Evolutionary conservation across 1,140 invertebrate genomes (phyloP).

Genomic region (Drosophila ambigua): DNA sequence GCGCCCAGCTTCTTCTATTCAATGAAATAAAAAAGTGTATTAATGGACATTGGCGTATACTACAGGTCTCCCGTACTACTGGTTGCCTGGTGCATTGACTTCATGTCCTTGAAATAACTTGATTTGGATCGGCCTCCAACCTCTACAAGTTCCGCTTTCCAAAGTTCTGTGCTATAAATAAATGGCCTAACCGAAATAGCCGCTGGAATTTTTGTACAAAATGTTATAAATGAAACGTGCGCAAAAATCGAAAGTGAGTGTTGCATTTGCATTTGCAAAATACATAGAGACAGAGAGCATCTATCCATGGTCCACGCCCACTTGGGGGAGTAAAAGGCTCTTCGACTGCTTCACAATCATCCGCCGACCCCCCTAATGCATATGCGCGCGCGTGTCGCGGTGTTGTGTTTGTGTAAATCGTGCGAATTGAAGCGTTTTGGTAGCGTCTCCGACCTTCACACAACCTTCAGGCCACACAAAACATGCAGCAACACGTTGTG

Average conservation of each 20-base stretch:
- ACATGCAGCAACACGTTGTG: constrained; percentile 68
- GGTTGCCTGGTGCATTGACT: too few species aligned
- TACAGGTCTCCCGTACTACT: too few species aligned
- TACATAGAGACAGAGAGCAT: neutral
- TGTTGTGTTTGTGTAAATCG: constrained; percentile 18
- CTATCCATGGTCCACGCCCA: constrained; percentile 20
- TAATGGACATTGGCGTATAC: too few species aligned
- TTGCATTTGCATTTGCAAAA: neutral
- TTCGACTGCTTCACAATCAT: too few species aligned
- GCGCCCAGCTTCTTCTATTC: constrained; percentile 1
- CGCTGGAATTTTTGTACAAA: constrained; percentile 8
- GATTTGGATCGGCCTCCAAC: too few species aligned
- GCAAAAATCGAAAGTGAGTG: constrained; percentile 64
- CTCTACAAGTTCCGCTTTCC: too few species aligned
- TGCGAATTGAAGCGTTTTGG: constrained; percentile 11
- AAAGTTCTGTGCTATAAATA: too few species aligned
- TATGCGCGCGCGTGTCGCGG: constrained; percentile 20
- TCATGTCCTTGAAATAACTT: too few species aligned
- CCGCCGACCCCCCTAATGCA: neutral
- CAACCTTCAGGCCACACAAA: constrained; percentile 65
- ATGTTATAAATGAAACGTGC: constrained; percentile 47
- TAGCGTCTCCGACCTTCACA: constrained; percentile 74
- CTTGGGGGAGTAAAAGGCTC: too few species aligned
- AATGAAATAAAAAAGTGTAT: too few species aligned
- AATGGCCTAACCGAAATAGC: too few species aligned